phyloP scores from a whole-genome alignment of 1,140 invertebrate species.

The Danaus plexippus region DNA sequence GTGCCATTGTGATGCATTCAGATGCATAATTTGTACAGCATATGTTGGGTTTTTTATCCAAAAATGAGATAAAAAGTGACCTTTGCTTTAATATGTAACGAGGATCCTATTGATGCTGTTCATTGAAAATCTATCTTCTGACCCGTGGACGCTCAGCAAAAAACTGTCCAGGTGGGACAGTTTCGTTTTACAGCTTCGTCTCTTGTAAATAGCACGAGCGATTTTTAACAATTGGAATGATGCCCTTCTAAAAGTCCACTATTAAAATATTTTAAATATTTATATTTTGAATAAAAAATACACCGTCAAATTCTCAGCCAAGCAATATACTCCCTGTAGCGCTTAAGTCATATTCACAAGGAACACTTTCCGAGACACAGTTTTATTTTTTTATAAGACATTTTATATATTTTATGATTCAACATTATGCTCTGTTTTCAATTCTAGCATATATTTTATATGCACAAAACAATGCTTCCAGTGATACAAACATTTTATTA shows the following conservation, averaged over 20 bases:
- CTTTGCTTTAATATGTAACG: slow-evolving; percentile 51
- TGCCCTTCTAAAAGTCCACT: no score
- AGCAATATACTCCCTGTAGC: slow-evolving; percentile 57
- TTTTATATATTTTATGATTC: no score
- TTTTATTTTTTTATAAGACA: no score
- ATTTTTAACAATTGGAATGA: no score
- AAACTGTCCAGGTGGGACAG: slow-evolving; percentile 53
- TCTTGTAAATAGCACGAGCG: no score
- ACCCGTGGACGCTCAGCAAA: slow-evolving; percentile 59
- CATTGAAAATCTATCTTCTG: slow-evolving; percentile 53
- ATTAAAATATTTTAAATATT: no score
- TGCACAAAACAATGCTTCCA: no score
- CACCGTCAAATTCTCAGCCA: not conserved
- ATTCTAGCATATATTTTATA: no score
- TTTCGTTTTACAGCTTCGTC: no score
- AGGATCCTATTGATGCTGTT: slow-evolving; percentile 47
- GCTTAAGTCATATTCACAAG: slow-evolving; percentile 32
- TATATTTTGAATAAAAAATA: no score
- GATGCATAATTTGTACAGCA: slow-evolving; percentile 70
- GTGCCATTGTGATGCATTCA: slow-evolving; percentile 56
- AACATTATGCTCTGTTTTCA: no score
- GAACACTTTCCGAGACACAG: not conserved
- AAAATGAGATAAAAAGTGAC: slow-evolving; percentile 59
- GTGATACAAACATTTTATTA: no score
- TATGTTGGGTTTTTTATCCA: slow-evolving; percentile 61